A percentile compares a stretch with the other conserved stretches of the same genome.
Evolutionary conservation across 2,888 invertebrate species (phyloP).

Genomic region (Lottia gigantea): DNA sequence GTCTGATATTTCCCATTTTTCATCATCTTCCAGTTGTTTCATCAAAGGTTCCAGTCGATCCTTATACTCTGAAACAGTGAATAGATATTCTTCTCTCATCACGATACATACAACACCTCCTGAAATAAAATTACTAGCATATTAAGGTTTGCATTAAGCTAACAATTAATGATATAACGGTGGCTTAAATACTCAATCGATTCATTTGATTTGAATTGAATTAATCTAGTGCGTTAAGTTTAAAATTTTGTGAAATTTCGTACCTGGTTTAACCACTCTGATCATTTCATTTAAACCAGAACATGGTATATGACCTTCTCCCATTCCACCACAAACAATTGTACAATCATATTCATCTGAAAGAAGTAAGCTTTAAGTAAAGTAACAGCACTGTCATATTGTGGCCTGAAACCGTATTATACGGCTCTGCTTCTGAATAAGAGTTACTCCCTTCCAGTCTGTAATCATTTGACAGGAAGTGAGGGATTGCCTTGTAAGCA

Average conservation of each 20-base stretch:
- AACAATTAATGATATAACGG: no score
- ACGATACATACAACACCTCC: constrained; percentile 60
- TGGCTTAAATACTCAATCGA: not conserved
- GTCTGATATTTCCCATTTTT: constrained; percentile 50
- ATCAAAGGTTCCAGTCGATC: constrained; percentile 60
- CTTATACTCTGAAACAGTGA: constrained; percentile 54
- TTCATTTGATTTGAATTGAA: not conserved
- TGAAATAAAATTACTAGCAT: constrained; percentile 24
- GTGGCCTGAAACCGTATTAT: not conserved
- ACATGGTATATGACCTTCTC: constrained; percentile 62
- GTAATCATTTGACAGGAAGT: no score
- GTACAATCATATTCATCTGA: constrained; percentile 56
- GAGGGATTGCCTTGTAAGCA: no score
- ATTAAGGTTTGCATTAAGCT: not conserved
- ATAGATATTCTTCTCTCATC: constrained; percentile 59
- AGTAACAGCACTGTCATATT: not conserved
- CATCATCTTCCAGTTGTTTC: constrained; percentile 42
- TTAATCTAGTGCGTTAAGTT: not conserved
- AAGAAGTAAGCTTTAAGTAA: constrained; percentile 13
- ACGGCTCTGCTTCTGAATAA: no score
- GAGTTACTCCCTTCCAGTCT: no score
- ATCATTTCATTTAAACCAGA: constrained; percentile 58
- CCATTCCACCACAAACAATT: constrained; percentile 61
- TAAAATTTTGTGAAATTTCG: not conserved
- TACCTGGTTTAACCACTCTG: constrained; percentile 57